Conservation (phyloP, 1,140 invertebrate species). For the Trichomalopsis sarcophagae region DNA sequence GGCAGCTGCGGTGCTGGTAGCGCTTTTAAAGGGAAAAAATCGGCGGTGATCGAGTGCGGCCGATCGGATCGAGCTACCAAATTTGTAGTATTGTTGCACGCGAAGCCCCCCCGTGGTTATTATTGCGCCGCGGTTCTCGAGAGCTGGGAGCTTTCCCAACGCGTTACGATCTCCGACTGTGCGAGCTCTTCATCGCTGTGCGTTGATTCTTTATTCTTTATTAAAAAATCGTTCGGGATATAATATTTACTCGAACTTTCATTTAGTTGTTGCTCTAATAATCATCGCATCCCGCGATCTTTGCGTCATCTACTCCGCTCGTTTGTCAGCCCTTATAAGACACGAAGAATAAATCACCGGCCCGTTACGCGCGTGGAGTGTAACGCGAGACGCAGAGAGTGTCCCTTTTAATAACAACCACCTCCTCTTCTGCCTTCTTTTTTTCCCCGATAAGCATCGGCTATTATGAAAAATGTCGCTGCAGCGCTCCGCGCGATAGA, state of each 20-base stretch:
- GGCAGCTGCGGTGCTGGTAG: not conserved
- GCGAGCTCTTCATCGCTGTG: constrained; percentile 20
- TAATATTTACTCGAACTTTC: too few species aligned
- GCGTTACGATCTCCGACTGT: constrained; percentile 20
- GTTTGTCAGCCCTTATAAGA: constrained; percentile 47
- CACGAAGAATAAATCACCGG: constrained; percentile 42
- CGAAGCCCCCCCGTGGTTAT: constrained; percentile 54
- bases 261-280: too few species aligned
- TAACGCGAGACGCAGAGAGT: constrained; percentile 37
- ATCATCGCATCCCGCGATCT: not conserved
- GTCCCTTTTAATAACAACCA: constrained; percentile 37
- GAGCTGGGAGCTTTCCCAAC: constrained; percentile 28
- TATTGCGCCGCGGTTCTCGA: constrained; percentile 34
- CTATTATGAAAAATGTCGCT: constrained; percentile 36
- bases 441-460: constrained; percentile 6
- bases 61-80: constrained; percentile 50
- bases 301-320: constrained; percentile 23
- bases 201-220: not conserved
- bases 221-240: too few species aligned
- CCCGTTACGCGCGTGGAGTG: constrained; percentile 34
- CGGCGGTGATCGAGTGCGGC: not conserved
- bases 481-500: not conserved
- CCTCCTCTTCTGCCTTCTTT: not conserved
- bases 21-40: constrained; percentile 13
- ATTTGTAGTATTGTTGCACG: constrained; percentile 62